Conservation (phyloP, 2,113 vertebrate genomes). For the Rhagologus leucostigma region DNA sequence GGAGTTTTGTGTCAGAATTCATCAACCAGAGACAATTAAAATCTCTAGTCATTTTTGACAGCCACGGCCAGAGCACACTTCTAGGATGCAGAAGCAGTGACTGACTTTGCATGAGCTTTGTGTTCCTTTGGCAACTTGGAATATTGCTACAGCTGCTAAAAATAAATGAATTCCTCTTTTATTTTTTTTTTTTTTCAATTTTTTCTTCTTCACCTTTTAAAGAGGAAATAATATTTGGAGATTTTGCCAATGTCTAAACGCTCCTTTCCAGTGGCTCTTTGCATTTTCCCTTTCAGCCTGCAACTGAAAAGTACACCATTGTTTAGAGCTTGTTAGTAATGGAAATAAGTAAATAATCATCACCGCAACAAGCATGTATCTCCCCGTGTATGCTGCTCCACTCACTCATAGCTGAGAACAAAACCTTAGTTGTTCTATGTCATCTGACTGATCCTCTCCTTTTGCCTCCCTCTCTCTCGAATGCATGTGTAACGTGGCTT, state of each 20-base stretch:
- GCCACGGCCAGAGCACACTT: neutral
- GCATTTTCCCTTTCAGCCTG: neutral
- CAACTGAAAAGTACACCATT: neutral
- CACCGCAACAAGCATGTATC: neutral
- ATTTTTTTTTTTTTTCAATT: neutral
- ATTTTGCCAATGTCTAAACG: neutral
- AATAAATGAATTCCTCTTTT: neutral
- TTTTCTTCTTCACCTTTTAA: neutral
- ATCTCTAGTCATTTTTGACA: neutral
- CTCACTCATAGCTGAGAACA: neutral
- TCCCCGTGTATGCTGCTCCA: neutral
- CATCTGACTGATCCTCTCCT: neutral
- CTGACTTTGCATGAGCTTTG: neutral
- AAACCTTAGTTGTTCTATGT: constrained; percentile 8
- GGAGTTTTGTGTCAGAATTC: neutral
- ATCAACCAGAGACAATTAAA: neutral
- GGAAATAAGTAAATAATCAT: constrained; percentile 11
- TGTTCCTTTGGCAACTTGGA: neutral
- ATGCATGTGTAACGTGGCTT: neutral
- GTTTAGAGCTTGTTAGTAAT: neutral
- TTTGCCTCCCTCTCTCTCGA: neutral
- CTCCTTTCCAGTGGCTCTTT: neutral
- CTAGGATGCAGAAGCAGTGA: neutral
- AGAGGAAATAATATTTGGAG: neutral
- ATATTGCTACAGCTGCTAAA: neutral